Evolutionary conservation across 37 sponge, comb jelly and placozoan species (phyloP).

Genomic region (Aplysina aerophoba): DNA sequence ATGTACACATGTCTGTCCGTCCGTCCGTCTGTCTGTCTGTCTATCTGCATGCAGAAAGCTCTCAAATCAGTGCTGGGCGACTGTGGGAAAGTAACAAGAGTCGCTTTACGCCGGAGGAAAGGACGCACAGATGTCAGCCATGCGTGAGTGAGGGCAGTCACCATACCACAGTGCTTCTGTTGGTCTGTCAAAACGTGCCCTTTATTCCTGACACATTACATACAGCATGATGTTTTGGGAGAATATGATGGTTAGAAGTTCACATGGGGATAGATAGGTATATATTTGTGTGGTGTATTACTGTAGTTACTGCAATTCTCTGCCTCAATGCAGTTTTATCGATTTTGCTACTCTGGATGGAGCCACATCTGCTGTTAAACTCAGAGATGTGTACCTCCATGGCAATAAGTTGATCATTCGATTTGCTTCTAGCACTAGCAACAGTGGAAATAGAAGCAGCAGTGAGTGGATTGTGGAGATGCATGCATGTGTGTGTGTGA

Average conservation of each 20-base stretch:
- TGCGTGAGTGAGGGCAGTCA: not conserved
- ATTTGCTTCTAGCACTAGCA: not conserved
- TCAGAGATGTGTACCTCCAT: slow-evolving; percentile 13
- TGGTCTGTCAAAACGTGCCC: not conserved
- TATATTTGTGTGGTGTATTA: too few species aligned
- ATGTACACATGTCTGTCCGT: too few species aligned
- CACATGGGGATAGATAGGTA: too few species aligned
- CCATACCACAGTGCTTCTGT: not conserved
- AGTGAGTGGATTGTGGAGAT: too few species aligned
- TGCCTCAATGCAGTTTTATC: not conserved
- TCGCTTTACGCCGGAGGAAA: not conserved
- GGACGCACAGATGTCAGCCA: not conserved
- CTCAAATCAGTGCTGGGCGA: not conserved
- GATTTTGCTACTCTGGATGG: not conserved
- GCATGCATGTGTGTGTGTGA: too few species aligned
- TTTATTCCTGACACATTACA: not conserved
- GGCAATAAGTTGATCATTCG: not conserved
- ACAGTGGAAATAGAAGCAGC: too few species aligned
- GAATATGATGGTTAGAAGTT: too few species aligned
- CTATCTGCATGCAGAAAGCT: not conserved
- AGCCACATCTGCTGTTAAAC: not conserved
- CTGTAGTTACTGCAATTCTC: not conserved
- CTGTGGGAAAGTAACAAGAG: not conserved
- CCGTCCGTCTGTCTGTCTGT: too few species aligned
- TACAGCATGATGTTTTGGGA: too few species aligned